Evolutionary conservation across 1,140 invertebrate genomes (phyloP).

Genomic region (Caenorhabditis briggsae): DNA sequence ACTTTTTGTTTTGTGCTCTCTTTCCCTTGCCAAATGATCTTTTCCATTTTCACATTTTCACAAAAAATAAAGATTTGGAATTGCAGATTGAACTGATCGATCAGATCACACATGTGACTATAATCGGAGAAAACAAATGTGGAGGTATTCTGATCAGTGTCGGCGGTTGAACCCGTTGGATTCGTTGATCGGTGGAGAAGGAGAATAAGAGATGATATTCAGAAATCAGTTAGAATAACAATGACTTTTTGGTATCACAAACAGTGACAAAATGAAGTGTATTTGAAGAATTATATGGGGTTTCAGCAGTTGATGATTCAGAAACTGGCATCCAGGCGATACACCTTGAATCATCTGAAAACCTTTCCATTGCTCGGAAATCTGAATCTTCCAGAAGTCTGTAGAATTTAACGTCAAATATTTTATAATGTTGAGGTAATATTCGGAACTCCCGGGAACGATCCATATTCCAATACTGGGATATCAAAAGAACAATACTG

Average conservation of each 20-base stretch:
- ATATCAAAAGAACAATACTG: no score
- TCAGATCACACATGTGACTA: neutral
- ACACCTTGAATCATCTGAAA: no score
- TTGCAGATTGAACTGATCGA: neutral
- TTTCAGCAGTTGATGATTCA: no score
- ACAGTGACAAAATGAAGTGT: neutral
- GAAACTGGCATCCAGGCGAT: no score
- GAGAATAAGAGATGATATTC: slow-evolving; percentile 8
- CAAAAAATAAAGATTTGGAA: neutral
- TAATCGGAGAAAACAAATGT: neutral
- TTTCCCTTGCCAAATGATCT: neutral
- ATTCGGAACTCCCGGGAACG: no score
- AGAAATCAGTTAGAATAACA: slow-evolving; percentile 9
- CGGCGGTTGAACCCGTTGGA: slow-evolving; percentile 5
- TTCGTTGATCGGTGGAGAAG: neutral
- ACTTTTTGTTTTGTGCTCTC: slow-evolving; percentile 21
- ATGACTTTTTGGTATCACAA: neutral
- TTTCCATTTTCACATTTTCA: no score
- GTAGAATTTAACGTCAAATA: no score
- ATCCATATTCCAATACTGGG: no score
- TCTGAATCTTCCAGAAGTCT: no score
- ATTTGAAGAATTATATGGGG: no score
- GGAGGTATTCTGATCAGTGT: slow-evolving; percentile 9
- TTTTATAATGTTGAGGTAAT: no score
- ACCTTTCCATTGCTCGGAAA: no score